These are phyloP conservation scores for Cheilosia impressa DNA, from an alignment of 2,888 invertebrate genomes.

Conservation along the genomic window DNA sequence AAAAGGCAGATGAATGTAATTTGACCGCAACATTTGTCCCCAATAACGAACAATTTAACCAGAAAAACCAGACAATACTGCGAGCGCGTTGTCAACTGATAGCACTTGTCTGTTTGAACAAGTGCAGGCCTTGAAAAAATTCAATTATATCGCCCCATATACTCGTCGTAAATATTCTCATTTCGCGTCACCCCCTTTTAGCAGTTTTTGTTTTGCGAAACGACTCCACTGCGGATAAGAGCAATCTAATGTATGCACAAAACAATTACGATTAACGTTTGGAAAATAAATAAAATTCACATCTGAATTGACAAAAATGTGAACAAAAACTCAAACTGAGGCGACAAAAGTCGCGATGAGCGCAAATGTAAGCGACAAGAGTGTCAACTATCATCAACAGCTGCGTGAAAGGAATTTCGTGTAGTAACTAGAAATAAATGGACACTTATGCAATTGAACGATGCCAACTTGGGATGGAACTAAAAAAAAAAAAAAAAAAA, in stretches of 20 bases:
- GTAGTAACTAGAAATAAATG: slow-evolving; percentile 35
- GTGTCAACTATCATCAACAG: slow-evolving; percentile 42
- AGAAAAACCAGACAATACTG: no score
- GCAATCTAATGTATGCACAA: slow-evolving; percentile 11
- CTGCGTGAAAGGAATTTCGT: slow-evolving; percentile 40
- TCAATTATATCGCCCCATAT: neutral
- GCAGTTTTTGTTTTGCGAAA: neutral
- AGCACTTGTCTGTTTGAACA: slow-evolving; percentile 3
- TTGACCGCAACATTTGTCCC: no score
- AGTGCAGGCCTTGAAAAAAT: neutral
- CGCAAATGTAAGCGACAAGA: slow-evolving; percentile 7
- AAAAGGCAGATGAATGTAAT: no score
- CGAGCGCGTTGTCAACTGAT: neutral
- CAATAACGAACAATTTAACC: no score
- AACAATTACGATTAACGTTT: slow-evolving; percentile 17
- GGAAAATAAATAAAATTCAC: slow-evolving; percentile 1
- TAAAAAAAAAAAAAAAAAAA: no score
- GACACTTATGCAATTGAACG: slow-evolving; percentile 40
- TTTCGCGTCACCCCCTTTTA: neutral
- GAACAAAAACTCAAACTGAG: neutral
- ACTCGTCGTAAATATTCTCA: neutral
- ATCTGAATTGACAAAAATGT: neutral
- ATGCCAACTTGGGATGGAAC: neutral
- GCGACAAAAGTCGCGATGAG: neutral
- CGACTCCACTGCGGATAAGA: slow-evolving; percentile 1